These are phyloP conservation scores for Cynocephalus volans DNA, from an alignment of 2,113 vertebrate species.

Conservation along the genomic window DNA sequence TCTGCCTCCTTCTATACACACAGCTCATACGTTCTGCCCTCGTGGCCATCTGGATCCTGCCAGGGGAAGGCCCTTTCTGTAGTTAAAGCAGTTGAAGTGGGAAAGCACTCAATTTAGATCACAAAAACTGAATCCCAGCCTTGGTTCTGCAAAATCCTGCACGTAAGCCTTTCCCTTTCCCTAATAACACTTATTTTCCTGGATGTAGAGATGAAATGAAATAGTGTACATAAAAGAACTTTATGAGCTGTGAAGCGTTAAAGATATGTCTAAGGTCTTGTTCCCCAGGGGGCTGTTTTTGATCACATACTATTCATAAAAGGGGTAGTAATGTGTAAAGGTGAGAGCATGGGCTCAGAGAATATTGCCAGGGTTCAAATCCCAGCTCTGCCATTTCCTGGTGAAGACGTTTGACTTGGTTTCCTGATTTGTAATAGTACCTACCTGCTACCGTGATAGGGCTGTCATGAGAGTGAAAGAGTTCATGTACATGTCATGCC, in stretches of 20 bases:
- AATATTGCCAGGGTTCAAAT: neutral
- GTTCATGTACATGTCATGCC: neutral
- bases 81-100: neutral
- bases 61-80: neutral
- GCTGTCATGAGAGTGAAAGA: neutral
- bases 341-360: neutral
- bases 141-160: neutral
- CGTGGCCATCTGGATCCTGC: neutral
- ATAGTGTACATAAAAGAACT: neutral
- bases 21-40: neutral
- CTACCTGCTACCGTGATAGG: neutral
- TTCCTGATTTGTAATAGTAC: neutral
- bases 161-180: neutral
- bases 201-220: conserved; percentile 43
- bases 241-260: conserved; percentile 61
- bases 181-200: conserved; percentile 27
- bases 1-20: fast-evolving
- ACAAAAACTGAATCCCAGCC: neutral
- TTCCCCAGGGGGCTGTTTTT: neutral
- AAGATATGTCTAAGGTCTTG: conserved; percentile 4
- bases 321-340: neutral
- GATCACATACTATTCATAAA: conserved; percentile 39
- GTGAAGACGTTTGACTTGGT: neutral
- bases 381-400: neutral
- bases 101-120: neutral